phyloP scores from a whole-genome alignment of 2,888 invertebrate species.

The Diadegma fenestrale region DNA sequence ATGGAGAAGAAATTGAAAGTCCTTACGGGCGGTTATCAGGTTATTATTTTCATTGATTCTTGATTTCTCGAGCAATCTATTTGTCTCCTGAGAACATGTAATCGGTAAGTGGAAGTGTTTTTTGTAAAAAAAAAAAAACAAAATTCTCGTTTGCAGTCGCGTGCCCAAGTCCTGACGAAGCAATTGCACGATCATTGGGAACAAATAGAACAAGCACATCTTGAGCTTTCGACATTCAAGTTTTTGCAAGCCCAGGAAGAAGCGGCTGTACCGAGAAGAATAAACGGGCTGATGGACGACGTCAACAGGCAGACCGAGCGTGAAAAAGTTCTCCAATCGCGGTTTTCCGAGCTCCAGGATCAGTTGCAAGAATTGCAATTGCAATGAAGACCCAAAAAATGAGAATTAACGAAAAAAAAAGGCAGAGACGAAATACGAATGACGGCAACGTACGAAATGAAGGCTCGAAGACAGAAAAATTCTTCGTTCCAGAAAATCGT shows the following conservation, averaged over 20 bases:
- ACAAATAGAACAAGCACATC: conserved; percentile 94
- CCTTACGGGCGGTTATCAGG: conserved; percentile 96
- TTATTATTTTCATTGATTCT: too few relatives aligned
- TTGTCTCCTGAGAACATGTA: too few relatives aligned
- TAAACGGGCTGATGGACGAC: conserved; percentile 96
- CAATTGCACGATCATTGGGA: conserved; percentile 94
- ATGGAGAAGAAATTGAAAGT: conserved; percentile 99
- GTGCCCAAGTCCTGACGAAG: conserved; percentile 94
- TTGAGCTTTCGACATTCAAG: conserved; percentile 96
- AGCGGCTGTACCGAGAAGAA: conserved; percentile 94
- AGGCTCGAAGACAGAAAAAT: neutral
- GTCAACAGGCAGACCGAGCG: conserved; percentile 96
- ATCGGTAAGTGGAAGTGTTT: too few relatives aligned
- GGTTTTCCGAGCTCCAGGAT: conserved; percentile 91
- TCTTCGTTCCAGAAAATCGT: conserved; percentile 17
- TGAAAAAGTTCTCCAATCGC: conserved; percentile 94
- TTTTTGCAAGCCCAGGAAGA: conserved; percentile 96
- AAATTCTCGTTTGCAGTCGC: conserved; percentile 84
- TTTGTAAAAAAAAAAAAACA: too few relatives aligned
- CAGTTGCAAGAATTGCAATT: conserved; percentile 85
- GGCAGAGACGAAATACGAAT: neutral
- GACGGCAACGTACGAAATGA: conserved; percentile 24
- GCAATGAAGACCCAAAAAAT: conserved; percentile 44
- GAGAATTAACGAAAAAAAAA: conserved; percentile 4
- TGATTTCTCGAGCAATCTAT: too few relatives aligned